Conservation (phyloP, 2,888 invertebrate species). For the Heteropelma amictum region DNA sequence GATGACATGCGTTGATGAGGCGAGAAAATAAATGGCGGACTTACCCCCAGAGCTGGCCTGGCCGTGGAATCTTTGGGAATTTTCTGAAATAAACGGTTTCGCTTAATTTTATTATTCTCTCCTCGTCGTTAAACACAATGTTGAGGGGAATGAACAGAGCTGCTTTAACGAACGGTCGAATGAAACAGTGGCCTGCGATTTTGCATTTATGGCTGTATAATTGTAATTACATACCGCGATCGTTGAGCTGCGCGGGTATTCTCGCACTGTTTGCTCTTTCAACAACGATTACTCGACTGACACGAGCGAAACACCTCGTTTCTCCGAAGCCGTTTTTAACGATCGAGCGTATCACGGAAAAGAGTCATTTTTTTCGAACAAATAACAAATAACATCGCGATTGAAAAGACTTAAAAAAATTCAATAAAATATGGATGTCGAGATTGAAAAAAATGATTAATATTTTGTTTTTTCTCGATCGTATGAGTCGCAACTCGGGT, state of each 20-base stretch:
- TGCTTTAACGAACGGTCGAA: neutral
- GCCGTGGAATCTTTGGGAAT: constrained; percentile 59
- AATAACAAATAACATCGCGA: no score
- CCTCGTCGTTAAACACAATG: neutral
- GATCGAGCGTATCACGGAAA: no score
- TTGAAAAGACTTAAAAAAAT: no score
- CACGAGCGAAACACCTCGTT: neutral
- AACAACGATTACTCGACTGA: neutral
- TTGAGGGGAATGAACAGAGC: neutral
- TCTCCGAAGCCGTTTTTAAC: neutral
- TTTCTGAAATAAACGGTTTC: constrained; percentile 65
- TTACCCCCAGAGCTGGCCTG: constrained; percentile 52
- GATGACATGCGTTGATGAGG: neutral
- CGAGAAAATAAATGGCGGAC: constrained; percentile 12
- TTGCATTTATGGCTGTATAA: neutral
- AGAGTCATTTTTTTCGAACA: no score
- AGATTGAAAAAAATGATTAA: no score
- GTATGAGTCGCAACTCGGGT: no score
- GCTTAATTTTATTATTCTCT: neutral
- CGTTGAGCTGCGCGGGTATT: neutral
- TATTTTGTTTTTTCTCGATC: no score
- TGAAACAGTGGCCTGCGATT: neutral
- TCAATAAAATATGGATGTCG: no score
- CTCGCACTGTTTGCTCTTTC: neutral
- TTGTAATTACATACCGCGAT: neutral